Base-by-base conservation (phyloP, 1,140 invertebrate species). In the Brachionus manjavacas region DNA sequence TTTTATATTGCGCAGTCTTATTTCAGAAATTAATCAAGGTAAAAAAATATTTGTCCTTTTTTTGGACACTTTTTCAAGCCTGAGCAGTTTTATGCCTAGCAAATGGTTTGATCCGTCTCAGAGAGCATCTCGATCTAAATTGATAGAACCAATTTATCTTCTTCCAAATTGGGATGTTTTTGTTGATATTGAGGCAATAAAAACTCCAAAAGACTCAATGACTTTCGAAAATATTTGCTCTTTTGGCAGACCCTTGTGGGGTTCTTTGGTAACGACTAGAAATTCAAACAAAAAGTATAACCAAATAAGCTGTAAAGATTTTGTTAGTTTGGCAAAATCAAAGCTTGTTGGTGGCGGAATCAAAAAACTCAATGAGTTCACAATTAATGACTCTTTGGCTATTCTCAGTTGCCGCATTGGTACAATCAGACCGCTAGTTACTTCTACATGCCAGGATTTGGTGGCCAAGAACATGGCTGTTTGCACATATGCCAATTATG, bases 31-130 rank as follows among this genome's bases (percentile, higher is more conserved):
- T 0, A 68, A 35, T 68, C 31, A 1, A 41, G 35, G 43, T 3
- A 41, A 72, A n/a, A 43, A 72, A 39, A 72, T 41, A 41, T 72
- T 72, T 72, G 68, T 72, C 6, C 35, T 72, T 39, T 72, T 72
- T 43, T 20, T 72, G 16, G 68, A 72, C 35, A 72, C 28, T 4
- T 20, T 72, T 14, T 35, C 35, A n/a, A 39, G 28, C 16, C 16
- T 72, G 35, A 72, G 35, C 16, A 39, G 35, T 41, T 72, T 72
- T 39, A 72, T 39, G 68, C 28, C 68, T 8, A 39, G 16, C 16
- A 72, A 72, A 72, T 68, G 64, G 64, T n/a, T 31, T 68, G 64
- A 68, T 35, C 64, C 64, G 28, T 68, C 64, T 12, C 7, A 68
- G 14, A 68, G 23, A 68, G 64, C 64, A 68, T 31, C 64, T 31